phyloP scores from a whole-genome alignment of 2,888 invertebrate species.

The Leucophora obtusa region DNA sequence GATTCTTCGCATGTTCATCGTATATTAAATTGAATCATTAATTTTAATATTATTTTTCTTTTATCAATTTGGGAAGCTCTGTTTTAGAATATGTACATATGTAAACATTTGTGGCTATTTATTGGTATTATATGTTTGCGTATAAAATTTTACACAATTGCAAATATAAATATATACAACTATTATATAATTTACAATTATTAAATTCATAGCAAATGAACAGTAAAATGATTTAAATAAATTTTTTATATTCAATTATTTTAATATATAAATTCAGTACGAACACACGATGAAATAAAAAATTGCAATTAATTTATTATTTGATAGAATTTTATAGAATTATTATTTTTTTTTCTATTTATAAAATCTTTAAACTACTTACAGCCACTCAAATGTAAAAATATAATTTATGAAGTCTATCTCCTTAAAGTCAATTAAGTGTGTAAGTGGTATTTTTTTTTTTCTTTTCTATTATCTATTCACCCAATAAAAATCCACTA shows the following conservation, averaged over 20 bases:
- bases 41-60: no score
- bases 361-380: background rate
- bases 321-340: no score
- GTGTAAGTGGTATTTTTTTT: background rate
- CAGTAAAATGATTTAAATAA: no score
- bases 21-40: no score
- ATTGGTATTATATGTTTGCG: no score
- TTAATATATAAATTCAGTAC: background rate
- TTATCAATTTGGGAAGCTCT: no score
- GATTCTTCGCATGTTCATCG: no score
- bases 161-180: no score
- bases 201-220: no score
- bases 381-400: background rate
- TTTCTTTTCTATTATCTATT: background rate
- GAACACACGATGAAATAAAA: background rate
- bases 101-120: no score
- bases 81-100: no score
- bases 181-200: background rate
- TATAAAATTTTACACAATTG: no score
- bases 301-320: background rate
- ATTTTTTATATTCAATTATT: background rate
- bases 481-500: background rate
- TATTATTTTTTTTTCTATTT: background rate
- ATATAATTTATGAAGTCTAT: background rate
- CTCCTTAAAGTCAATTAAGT: slow-evolving; percentile 1